phyloP scores from a whole-genome alignment of 2,797 vertebrate species.

The Erpetoichthys calabaricus region DNA sequence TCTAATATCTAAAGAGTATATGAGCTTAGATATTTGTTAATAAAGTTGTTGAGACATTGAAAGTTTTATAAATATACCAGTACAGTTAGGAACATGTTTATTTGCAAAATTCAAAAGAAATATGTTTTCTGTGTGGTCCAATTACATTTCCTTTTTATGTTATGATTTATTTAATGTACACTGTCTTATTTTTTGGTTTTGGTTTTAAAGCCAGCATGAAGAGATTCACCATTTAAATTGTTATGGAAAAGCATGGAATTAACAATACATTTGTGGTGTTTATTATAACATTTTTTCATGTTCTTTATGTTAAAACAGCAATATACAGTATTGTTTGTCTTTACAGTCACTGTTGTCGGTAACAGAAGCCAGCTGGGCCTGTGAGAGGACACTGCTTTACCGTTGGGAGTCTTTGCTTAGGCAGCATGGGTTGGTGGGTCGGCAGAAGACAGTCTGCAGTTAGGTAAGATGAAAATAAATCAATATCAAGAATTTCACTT shows the following conservation, averaged over 20 bases:
- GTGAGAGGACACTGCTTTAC: conserved; percentile 6
- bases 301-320: background rate
- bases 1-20: too few species aligned
- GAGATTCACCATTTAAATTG: too few species aligned
- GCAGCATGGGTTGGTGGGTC: conserved; percentile 9
- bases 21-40: too few species aligned
- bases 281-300: background rate
- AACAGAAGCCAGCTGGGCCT: conserved; percentile 11
- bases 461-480: conserved; percentile 11
- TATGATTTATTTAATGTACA: too few species aligned
- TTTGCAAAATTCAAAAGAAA: too few species aligned
- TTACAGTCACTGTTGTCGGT: conserved; percentile 5
- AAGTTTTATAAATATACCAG: too few species aligned
- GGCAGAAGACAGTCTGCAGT: conserved; percentile 13
- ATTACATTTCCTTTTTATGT: too few species aligned
- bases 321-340: conserved; percentile 6
- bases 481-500: background rate
- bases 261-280: background rate
- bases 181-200: too few species aligned
- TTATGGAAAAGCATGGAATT: background rate
- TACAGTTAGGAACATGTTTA: too few species aligned
- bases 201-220: too few species aligned
- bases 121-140: too few species aligned
- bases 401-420: conserved; percentile 1
- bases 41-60: too few species aligned